These are phyloP conservation scores for Otolemur crassicaudatus DNA, from an alignment of 2,797 vertebrate genomes.

Conservation along the genomic window DNA sequence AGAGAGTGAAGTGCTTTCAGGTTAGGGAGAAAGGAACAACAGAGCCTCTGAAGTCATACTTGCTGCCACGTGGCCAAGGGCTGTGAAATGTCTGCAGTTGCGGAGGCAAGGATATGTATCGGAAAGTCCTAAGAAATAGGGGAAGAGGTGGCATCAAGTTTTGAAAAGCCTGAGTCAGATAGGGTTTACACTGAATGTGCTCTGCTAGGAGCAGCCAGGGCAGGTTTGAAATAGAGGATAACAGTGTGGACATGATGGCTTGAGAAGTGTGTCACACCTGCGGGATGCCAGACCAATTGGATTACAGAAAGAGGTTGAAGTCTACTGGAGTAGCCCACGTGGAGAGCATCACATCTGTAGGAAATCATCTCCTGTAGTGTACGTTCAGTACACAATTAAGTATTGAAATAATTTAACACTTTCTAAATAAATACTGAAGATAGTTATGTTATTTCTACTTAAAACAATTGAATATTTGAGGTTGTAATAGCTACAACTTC, in stretches of 20 bases:
- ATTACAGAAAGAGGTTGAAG: not conserved
- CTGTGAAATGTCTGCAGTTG: not conserved
- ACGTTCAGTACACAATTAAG: not conserved
- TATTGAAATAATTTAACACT: not conserved
- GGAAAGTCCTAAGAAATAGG: not conserved
- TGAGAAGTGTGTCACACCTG: not conserved
- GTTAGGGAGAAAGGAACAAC: not conserved
- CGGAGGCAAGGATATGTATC: not conserved
- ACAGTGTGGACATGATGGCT: not conserved
- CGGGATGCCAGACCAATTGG: not conserved
- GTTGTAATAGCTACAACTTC: not conserved
- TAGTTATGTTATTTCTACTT: slow-evolving; percentile 13
- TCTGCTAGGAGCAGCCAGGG: not conserved
- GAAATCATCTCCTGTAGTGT: not conserved
- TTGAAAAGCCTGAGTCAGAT: not conserved
- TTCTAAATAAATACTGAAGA: not conserved
- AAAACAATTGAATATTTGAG: not conserved
- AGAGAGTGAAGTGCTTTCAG: not conserved
- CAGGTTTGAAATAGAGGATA: not conserved
- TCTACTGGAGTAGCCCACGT: not conserved
- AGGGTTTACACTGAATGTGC: not conserved
- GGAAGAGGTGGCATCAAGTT: not conserved
- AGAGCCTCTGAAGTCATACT: not conserved
- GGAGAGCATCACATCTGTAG: not conserved
- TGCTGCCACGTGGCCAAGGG: too few species aligned